Evolutionary conservation across 2,888 invertebrate species (phyloP), one percentile per base, ranked within the genome.

Genomic region (Cerastis leucographa): DNA sequence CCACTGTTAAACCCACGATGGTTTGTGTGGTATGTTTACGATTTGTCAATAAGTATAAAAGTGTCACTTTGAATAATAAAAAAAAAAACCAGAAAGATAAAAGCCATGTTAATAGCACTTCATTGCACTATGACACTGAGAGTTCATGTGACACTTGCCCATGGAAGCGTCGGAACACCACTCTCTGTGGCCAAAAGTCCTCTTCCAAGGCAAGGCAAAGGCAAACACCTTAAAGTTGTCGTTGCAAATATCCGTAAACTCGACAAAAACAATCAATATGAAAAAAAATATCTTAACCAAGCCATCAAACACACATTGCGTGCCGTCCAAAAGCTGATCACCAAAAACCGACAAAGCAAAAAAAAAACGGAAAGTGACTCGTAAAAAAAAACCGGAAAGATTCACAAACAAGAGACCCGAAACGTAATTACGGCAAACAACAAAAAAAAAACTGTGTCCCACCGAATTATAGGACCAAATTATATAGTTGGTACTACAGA

Each of bases 391-490:
- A 89, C 91, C 92, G 91, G 92, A 91, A 92, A 91, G 92, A 92
- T 91, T 86, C 90, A 88, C 84, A 90, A 88, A 84, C 85, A 86
- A 86, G 88, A 88, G 82, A 76, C 82, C 88, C 90, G 80, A 89
- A 89, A 86, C 90, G 85, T 92, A 93, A 94, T 93, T 93, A 93
- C 88, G 85, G 83, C 86, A 87, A 88, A 90, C 90, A 89, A 64
- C 42, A 90, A 89, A 89, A 89, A 51, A 87, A 89, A 86, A 89
- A 80, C 83, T 79, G 81, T 89, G 91, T 90, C 91, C 89, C 89
- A 89, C 80, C 91, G 91, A 94, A 95, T 94, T 94, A 95, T 94
- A 92, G 93, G 91, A 88, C 90, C 87, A 95, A 95, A 95, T 95
- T 95, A 95, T 94, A 95, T 87, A 85, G 85, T 71, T 40, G 56